Evolutionary conservation across 2,113 vertebrate genomes (phyloP), one percentile per base, ranked within the genome.

Genomic region (Tauraco erythrolophus): DNA sequence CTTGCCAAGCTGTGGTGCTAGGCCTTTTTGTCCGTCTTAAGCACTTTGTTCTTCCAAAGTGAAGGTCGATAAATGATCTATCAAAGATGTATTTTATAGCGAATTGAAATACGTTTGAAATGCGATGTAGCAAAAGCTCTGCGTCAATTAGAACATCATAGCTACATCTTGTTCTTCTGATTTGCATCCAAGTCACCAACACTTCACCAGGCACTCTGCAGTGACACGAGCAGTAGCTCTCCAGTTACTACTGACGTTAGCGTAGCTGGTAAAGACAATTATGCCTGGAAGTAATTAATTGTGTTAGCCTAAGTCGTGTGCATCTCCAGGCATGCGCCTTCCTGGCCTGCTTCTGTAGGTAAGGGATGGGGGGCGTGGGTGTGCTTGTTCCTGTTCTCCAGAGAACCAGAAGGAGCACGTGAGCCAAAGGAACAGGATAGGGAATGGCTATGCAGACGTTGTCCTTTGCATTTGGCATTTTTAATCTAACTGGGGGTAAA

Each of bases 231-330:
- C 41, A 43, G 64, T 33, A 86, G 41, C 53, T 95, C 65, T 37
- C 77, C 81, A 84, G 30, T 89, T 91, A 85, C 86, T n/a, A 18
- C 74, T 74, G 53, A 76, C 68, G 61, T 81, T 82, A 87, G 60
- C 77, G 22, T 24, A 54, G 77, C 57, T 94, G 94, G 94, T 97
- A 88, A 95, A 57, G 82, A 46, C 51, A 96, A 89, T 93, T 93
- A 89, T 33, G 58, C 41, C 66, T 92, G 78, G 75, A 87, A 95
- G 92, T 51, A 84, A 94, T 86, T 81, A 92, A 89, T 69, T 82
- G 77, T 57, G 71, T 77, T 87, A 88, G 62, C 54, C 35, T 17
- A 18, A 80, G 41, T 23, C 91, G 45, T 21, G 56, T 28, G 45
- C 83, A 45, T 89, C 35, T 39, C 69, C 57, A 69, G 79, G 76